Conservation (phyloP, 2,113 vertebrate species). For the Dascyllus trimaculatus region DNA sequence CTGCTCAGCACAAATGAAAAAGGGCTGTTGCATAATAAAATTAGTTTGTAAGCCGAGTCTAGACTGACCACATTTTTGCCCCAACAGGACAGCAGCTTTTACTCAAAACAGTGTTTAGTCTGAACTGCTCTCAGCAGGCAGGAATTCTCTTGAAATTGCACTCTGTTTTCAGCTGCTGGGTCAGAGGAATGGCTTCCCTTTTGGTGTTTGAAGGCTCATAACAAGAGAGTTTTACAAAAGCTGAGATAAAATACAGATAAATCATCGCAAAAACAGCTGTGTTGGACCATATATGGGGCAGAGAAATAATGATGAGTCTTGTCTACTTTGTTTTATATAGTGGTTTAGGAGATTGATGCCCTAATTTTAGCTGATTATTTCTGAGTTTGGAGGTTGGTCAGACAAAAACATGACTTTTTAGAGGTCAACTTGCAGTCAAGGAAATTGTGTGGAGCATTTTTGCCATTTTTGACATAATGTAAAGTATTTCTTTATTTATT, state of each 20-base stretch:
- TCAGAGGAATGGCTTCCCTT: conserved; percentile 10
- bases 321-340: not conserved
- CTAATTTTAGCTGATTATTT: not conserved
- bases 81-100: conserved; percentile 25
- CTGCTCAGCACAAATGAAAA: conserved; percentile 27
- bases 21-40: conserved; percentile 3
- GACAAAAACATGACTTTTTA: not conserved
- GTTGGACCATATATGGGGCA: not conserved
- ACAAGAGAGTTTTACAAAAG: not conserved
- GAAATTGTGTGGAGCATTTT: not conserved
- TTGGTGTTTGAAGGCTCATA: not conserved
- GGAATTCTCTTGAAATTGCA: conserved; percentile 27
- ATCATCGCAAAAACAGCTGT: not conserved
- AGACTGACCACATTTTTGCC: conserved; percentile 1
- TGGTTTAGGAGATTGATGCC: not conserved
- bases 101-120: conserved; percentile 41
- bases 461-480: too few relatives aligned
- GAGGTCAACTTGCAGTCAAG: not conserved
- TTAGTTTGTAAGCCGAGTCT: conserved; percentile 4
- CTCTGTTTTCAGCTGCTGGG: not conserved
- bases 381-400: not conserved
- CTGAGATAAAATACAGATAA: not conserved
- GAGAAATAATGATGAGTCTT: not conserved
- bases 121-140: conserved; percentile 33
- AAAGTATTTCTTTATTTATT: not conserved